Base-by-base conservation (phyloP, 2,113 vertebrate genomes). In the Pleuronectes platessa region DNA sequence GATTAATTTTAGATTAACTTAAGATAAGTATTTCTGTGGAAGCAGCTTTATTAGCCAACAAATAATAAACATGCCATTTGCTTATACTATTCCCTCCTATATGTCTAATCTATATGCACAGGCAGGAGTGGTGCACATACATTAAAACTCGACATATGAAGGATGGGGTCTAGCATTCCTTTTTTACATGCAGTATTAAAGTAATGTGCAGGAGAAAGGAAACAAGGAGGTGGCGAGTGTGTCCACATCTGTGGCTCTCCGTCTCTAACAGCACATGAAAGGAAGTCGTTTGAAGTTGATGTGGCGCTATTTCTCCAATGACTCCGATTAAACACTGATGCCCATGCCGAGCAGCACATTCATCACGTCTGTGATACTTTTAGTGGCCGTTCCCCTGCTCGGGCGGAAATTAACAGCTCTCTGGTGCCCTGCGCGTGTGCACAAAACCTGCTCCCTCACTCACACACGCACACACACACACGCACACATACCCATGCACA, bases 301-400 rank as follows among this genome's bases (percentile, higher is more conserved):
- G 81, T 73, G 78, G 83, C 81, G 90, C 90, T 82, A 89, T 90
- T 92, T 88, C 89, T 79, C 82, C 88, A 76, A 82, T 88, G 85
- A 86, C 88, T 87, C 88, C 85, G 88, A 93, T 93, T 90, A 92
- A 92, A 91, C 88, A 81, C 88, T 71, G 86, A 89, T 90, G 88
- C 86, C 83, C 47, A 60, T 62, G 68, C 63, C 20, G 74, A 81
- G 81, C 82, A 72, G 87, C 78, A 73, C 86, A 89, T 90, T 92
- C 86, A 90, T 93, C 89, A 93, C 83, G 78, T 75, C 82, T 88
- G 23, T 80, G 81, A 93, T 93, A 89, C 83, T 84, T 90, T 91
- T 91, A 90, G 87, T 86, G 88, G 81, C 86, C 73, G 60, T 87
- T 91, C 71, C 72, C 74, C 71, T 35, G 87, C 86, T 85, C 72